Base-by-base conservation (phyloP, 2,888 invertebrate genomes). In the Euclidia mi region DNA sequence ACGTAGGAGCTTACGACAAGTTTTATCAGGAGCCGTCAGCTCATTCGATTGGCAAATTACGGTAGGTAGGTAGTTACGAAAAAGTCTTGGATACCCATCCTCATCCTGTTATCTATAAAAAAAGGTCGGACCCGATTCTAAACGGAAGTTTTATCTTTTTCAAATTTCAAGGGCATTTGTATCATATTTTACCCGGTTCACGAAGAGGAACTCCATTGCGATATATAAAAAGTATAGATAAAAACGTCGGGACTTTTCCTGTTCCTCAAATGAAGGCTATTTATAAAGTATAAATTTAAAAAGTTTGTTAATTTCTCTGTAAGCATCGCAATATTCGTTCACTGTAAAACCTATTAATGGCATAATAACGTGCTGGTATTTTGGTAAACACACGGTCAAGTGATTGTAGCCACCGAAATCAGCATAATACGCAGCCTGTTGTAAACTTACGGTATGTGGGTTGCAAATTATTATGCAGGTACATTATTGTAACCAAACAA, bases 31-130 rank as follows among this genome's bases (percentile, higher is more conserved):
- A 63, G 34, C 38, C 37, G 47, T 55, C 46, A 56, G 49, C 50
- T 66, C 53, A 50, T 62, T 64, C 58, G 61, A 61, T 63, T 61
- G 61, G 59, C 44, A 67, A 76, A 76, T 72, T 75, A 62, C 56
- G 29, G 61, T 53, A 56, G 40, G 61, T 58, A 51, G 50, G 52
- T 67, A 41, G 14, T 12, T 42, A 28, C 25, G 65, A 61, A 65
- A 63, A 66, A 69, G 47, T 66, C 58, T 59, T 65, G 48, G 42
- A 61, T 57, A 52, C 56, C 71, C 64, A 71, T 71, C 71, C 62
- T 65, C 73, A 71, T 71, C 65, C 60, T 68, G 75, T 80, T 76
- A 76, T 65, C 66, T 68, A 60, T 46, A 69, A 73, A 75, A 79
- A 80, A 81, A 76, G 78, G 76, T 76, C 69, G 52, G 59, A 43